Conservation (phyloP, 2,113 vertebrate genomes). For the Syngnathus scovelli region DNA sequence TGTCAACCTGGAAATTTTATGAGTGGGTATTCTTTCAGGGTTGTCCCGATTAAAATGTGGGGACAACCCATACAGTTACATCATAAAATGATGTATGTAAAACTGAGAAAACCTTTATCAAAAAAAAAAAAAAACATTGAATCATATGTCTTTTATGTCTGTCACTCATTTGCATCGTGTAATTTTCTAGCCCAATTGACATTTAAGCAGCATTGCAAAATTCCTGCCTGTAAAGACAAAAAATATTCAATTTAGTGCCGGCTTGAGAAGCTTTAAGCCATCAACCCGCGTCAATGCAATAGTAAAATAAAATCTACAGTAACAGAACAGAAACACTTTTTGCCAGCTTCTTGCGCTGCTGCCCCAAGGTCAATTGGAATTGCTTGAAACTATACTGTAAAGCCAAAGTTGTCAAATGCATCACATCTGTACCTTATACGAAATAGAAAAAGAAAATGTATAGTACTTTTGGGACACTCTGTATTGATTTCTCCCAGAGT, state of each 20-base stretch:
- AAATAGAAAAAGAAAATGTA: not conserved
- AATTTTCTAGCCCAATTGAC: too few relatives aligned
- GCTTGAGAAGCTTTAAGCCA: too few relatives aligned
- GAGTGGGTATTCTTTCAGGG: not conserved
- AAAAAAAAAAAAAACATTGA: not conserved
- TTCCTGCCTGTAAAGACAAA: too few relatives aligned
- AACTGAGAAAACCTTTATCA: not conserved
- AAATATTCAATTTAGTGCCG: too few relatives aligned
- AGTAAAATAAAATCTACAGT: too few relatives aligned
- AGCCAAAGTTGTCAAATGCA: not conserved
- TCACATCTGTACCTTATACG: not conserved
- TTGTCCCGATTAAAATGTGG: not conserved
- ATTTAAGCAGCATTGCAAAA: too few relatives aligned
- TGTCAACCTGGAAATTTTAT: not conserved
- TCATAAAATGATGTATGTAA: not conserved
- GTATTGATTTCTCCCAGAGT: constrained; percentile 2
- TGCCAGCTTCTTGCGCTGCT: not conserved
- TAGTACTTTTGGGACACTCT: not conserved
- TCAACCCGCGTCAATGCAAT: too few relatives aligned
- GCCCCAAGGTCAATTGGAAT: not conserved
- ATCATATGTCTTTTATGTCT: not conserved
- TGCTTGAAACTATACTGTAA: not conserved
- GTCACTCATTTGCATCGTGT: too few relatives aligned
- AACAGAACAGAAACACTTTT: not conserved
- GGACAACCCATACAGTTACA: not conserved